These are phyloP conservation scores for Rhynchonycteris naso DNA, from an alignment of 2,797 vertebrate species.

Conservation along the genomic window DNA sequence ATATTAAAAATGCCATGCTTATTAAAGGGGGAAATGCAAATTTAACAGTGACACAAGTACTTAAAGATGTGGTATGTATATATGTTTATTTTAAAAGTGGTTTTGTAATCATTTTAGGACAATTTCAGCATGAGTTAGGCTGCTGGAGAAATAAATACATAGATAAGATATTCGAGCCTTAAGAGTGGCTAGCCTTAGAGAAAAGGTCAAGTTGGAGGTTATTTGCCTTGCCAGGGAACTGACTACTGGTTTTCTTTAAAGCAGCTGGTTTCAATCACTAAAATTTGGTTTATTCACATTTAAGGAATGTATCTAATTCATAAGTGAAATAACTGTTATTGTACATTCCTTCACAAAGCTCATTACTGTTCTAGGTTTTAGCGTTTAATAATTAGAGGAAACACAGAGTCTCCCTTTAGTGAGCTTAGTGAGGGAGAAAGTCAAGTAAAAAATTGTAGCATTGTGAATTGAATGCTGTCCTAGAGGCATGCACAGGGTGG, in stretches of 20 bases:
- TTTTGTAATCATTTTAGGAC: slow-evolving; percentile 20
- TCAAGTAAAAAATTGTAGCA: not conserved
- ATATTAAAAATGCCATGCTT: slow-evolving; percentile 94
- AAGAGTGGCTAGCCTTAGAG: not conserved
- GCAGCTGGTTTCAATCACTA: not conserved
- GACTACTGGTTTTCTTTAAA: not conserved
- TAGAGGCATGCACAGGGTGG: not conserved
- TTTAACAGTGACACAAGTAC: slow-evolving; percentile 89
- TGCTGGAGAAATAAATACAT: not conserved
- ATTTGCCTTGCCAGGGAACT: not conserved
- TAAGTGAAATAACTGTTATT: not conserved
- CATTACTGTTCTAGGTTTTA: not conserved
- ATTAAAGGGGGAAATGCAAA: slow-evolving; percentile 97
- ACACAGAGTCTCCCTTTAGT: not conserved
- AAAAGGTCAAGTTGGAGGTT: not conserved
- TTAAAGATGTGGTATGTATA: slow-evolving; percentile 93
- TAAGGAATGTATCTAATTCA: not conserved
- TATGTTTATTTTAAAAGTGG: slow-evolving; percentile 20
- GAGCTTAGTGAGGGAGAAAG: not conserved
- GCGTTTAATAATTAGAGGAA: not conserved
- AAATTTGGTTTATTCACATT: not conserved
- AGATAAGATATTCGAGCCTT: not conserved
- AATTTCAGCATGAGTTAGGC: not conserved
- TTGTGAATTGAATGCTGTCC: not conserved
- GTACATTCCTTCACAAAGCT: not conserved